Evolutionary conservation across 1,140 invertebrate genomes (phyloP).

Genomic region (Caenorhabditis latens): DNA sequence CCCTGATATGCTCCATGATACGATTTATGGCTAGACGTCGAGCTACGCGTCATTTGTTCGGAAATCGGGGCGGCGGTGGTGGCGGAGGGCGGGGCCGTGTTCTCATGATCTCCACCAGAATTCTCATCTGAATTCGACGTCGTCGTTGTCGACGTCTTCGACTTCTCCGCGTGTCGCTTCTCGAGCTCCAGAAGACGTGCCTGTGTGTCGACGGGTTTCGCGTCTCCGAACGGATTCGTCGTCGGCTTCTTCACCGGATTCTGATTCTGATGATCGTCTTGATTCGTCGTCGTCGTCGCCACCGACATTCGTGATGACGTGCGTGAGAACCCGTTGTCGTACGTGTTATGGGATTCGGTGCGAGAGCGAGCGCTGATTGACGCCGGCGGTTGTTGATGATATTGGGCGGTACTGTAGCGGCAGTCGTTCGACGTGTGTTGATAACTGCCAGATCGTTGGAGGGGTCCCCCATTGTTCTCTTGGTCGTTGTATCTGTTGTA

Average conservation of each 20-base stretch:
- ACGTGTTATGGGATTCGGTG: neutral
- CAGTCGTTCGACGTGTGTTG: neutral
- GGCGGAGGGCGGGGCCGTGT: neutral
- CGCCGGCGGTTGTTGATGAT: neutral
- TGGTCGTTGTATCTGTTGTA: neutral
- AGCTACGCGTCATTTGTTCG: neutral
- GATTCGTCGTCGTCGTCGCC: neutral
- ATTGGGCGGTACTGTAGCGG: neutral
- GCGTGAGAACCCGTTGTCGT: constrained; percentile 24
- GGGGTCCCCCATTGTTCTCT: neutral
- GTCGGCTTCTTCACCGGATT: neutral
- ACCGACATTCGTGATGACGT: neutral
- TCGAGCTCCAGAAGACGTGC: constrained; percentile 17
- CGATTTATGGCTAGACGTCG: too few species aligned
- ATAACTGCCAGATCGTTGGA: constrained; percentile 10
- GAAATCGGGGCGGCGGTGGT: neutral
- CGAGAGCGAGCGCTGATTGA: neutral
- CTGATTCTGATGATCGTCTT: neutral
- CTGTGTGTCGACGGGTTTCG: constrained; percentile 55
- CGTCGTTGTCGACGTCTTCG: too few species aligned
- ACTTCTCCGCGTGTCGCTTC: constrained; percentile 11
- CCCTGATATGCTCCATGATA: neutral
- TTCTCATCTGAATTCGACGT: neutral
- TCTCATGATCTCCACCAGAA: constrained; percentile 3
- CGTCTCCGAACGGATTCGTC: constrained; percentile 59